Evolutionary conservation across 2,888 invertebrate genomes (phyloP), one percentile per base, ranked within the genome.

Genomic region (Venustoraphidia nigricollis): DNA sequence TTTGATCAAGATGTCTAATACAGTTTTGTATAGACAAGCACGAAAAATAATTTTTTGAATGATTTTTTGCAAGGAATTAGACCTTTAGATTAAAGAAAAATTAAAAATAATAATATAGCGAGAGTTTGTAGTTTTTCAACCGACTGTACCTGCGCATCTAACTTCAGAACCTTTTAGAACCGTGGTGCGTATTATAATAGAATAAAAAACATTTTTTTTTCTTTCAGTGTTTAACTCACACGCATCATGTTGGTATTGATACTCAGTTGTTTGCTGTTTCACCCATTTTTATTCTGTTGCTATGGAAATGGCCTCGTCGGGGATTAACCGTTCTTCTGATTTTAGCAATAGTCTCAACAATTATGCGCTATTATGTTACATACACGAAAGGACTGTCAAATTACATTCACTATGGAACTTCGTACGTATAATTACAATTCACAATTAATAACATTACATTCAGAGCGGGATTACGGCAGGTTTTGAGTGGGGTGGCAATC

Each of bases 231-330:
- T 64, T 82, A 17, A 81, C 81, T 1, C 81, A 82, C 54, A 82
- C 82, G 0, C 82, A 82, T 61, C 82, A 82, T 58, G 58, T 81
- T 45, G 81, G 81, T 36, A 82, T 82, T 52, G 82, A 82, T 57
- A 81, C 79, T 1, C 79, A 82, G 62, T 61, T 82, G 17, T 82
- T 81, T 58, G 67, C 73, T 1, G 56, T 75, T 13, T 77, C 81
- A 1, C 81, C 81, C 0, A 55, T 79, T 8, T 63, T 81, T 57
- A 71, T 79, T 3, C 63, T 70, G 41, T 47, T 69, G 2, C 57
- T 82, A 13, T 80, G 78, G 73, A 77, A 73, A 54, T 77, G 72
- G 71, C 79, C 77, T 3, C 70, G 68, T 51, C 66, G 65, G 39
- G 79, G 78, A 8, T 56, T 69, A 2, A 41, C 66, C 3, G 49